Base-by-base conservation (phyloP, 1,140 invertebrate genomes). In the Drosophila rhopaloa region DNA sequence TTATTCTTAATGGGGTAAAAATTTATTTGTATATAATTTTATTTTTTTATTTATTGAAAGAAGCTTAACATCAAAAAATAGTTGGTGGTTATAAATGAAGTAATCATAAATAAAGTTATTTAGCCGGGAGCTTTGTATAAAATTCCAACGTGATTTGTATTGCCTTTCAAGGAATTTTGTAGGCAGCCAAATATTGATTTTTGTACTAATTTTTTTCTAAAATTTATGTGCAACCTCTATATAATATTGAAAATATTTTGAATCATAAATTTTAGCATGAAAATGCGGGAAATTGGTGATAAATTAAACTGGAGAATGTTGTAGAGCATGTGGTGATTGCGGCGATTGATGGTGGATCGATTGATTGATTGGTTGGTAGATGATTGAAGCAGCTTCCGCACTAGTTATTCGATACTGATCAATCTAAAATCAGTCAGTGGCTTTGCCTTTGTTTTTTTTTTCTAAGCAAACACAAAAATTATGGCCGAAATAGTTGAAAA, bases 371-470 rank as follows among this genome's bases (percentile, higher is more conserved):
- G 38, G 11, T 71, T 53, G 56, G 40, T 53, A 48, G 54, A 54
- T 53, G 60, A 41, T 75, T 32, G 48, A 58, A 57, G 50, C 47
- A 63, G 62, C 37, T 55, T 72, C 50, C 56, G 67, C 56, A 60
- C 73, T 57, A 58, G 59, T 62, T 91, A 90, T 92, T 91, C 91
- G 91, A 92, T 92, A 90, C 91, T 92, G 91, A 92, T 92, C 91
- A 92, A 92, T 92, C 83, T 82, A 88, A 92, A 92, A 92, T 91
- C 91, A 92, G 91, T 91, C 76, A 61, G 67, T 58, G 63, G 62
- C 63, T 53, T 43, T 41, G 16, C 29, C 40, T 41, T 16, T 55
- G 7, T 37, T 44, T 40, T 32, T 24, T 43, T 38, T 14, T 51
- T 24, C 16, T 53, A 53, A 57, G 53, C 47, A 76, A 53, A 71